These are phyloP conservation scores for Oryzias javanicus DNA, from an alignment of 2,113 vertebrate genomes.

Conservation along the genomic window DNA sequence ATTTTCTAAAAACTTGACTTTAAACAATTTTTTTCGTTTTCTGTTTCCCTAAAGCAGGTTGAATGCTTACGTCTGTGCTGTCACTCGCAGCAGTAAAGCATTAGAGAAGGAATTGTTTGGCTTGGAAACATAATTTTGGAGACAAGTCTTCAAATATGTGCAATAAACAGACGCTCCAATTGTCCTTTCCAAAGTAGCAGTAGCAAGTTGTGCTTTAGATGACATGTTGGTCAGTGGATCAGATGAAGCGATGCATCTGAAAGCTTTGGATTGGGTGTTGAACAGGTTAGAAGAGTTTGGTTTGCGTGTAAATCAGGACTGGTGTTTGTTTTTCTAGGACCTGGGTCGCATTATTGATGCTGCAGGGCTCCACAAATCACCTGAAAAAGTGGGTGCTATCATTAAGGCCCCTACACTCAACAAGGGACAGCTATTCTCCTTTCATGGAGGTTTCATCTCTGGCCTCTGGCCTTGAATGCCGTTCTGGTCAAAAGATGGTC, in stretches of 20 bases:
- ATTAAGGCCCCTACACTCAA: not conserved
- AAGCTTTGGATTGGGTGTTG: not conserved
- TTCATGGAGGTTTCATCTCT: not conserved
- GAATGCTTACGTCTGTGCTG: no score
- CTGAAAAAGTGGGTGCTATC: not conserved
- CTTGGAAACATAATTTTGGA: no score
- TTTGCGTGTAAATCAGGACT: not conserved
- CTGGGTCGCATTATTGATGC: not conserved
- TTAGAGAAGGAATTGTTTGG: no score
- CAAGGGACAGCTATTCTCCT: not conserved
- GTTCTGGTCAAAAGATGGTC: not conserved
- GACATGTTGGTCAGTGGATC: not conserved
- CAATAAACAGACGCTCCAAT: no score
- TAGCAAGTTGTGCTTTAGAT: no score
- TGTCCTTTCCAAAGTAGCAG: no score
- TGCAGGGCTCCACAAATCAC: not conserved
- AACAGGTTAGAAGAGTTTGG: not conserved
- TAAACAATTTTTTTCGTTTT: no score
- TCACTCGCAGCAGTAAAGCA: no score
- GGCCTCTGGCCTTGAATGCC: not conserved
- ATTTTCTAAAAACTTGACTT: no score
- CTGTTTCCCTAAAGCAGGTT: no score
- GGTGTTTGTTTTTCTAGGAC: not conserved
- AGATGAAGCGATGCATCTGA: not conserved
- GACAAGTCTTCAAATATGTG: no score